Percentiles rank a stretch among this genome's conserved stretches.
Conservation (phyloP, 1,140 invertebrate species). For the Dysdera silvatica region DNA sequence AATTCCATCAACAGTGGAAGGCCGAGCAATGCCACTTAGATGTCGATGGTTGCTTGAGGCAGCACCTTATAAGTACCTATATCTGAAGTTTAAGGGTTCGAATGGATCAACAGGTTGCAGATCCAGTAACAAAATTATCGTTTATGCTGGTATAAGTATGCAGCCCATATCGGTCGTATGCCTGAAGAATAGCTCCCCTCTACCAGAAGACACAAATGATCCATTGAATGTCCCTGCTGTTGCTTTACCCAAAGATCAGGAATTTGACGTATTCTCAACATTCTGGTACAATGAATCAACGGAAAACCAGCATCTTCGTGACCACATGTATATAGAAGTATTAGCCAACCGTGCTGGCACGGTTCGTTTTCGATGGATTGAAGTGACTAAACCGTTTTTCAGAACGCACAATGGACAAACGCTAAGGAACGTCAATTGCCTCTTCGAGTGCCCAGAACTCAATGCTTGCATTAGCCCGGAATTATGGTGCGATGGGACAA, state of each 20-base stretch:
- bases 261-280: constrained; percentile 31
- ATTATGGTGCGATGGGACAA: constrained; percentile 78
- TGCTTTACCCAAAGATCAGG: not conserved
- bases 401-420: constrained; percentile 46
- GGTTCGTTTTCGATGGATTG: constrained; percentile 72
- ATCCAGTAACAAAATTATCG: constrained; percentile 29
- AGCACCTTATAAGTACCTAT: constrained; percentile 31
- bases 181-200: not conserved
- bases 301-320: constrained; percentile 5
- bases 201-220: not conserved
- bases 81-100: constrained; percentile 32
- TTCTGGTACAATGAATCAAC: constrained; percentile 32
- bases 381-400: constrained; percentile 55
- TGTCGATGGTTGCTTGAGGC: constrained; percentile 34
- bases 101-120: constrained; percentile 18
- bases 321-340: constrained; percentile 57
- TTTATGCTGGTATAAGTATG: constrained; percentile 28
- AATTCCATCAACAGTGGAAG: constrained; percentile 22
- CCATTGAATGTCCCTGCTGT: too few relatives aligned
- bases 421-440: constrained; percentile 52
- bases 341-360: constrained; percentile 61
- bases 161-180: constrained; percentile 31
- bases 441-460: constrained; percentile 70
- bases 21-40: constrained; percentile 24
- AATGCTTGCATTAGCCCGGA: constrained; percentile 77